Evolutionary conservation across 2,113 vertebrate genomes (phyloP), one percentile per base, ranked within the genome.

Genomic region (Emydura subglobosa): DNA sequence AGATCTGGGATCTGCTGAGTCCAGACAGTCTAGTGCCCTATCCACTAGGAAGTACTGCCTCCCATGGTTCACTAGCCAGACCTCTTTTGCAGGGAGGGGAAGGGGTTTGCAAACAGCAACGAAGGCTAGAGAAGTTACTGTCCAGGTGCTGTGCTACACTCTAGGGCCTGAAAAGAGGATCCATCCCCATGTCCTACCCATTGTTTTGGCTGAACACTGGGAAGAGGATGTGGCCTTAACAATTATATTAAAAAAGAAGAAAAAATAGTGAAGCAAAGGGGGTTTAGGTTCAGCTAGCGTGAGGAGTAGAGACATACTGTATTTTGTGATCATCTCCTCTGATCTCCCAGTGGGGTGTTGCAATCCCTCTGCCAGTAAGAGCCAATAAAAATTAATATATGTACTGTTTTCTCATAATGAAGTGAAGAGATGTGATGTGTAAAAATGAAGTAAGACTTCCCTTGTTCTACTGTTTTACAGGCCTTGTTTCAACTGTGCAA

Each of bases 381-480:
- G 90, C 90, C 80, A 93, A 92, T 84, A 92, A 95, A 92, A 91
- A 72, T 21, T 65, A 89, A 94, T 74, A 89, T 5, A 83, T 47
- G 76, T 47, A 61, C 25, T 50, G 91, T 85, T 82, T 84, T 82
- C 90, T 84, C 54, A 86, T 1, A 44, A 72, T 85, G 91, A 39
- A 88, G 49, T 27, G 83, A 89, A 31, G 95, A 91, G 82, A 85
- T 82, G 7, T 3, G 24, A 39, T 39, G 34, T 89, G 42, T 42
- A 78, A 93, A 90, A 90, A 53, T 42, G 83, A 93, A 91, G 39
- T 10, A 22, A 92, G 85, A 61, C 34, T 89, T 42, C 39, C n/a
- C 72, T 42, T 42, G 22, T 74, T 44, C 39, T 39, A 42, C 17
- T 25, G 24, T 39, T 74, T 74, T 42, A 86, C 76, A 89, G 65